Evolutionary conservation across 2,888 invertebrate species (phyloP), one percentile per base, ranked within the genome.

Genomic region (Cyrtodaria siliqua): DNA sequence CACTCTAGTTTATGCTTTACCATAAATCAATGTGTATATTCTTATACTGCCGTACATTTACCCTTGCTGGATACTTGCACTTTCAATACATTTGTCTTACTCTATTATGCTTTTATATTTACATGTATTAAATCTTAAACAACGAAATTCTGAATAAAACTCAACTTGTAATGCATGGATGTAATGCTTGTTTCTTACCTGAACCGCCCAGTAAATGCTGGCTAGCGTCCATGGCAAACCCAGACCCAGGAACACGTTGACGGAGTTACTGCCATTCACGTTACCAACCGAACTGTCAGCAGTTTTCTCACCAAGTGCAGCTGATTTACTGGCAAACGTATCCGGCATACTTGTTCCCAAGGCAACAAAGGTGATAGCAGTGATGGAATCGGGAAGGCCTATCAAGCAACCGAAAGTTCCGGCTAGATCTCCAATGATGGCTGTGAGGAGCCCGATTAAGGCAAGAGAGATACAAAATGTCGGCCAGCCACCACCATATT

Each of bases 261-360:
- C 95, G 2, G 95, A 94, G 89, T 95, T 95, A 85, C 94, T 94
- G 38, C 95, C 95, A 44, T 95, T 95, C 23, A 95, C 94, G 86
- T 95, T 95, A 24, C 95, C 95, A 40, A 95, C 93, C 1, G 95
- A 94, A 81, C 94, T 95, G 88, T 95, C 95, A 0, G 95, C 95
- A 60, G 93, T 92, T 79, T 94, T 94, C 86, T 95, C 95, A 86
- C 93, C 87, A 4, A 86, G 82, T 2, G 95, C 95, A 0, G 95
- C 95, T n/a, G 94, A 93, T 83, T 94, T 94, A 66, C 94, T 94
- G 38, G 95, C 95, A 87, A 95, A 95, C 4, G 94, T 93, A 87
- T 95, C 95, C 0, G 95, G 95, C 63, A 95, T 92, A 59, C 94
- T 94, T 2, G 95, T 91, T 53, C 95, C 95, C 76, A 95, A 88